phyloP scores from a whole-genome alignment of 2,113 vertebrate species.

The Daboia siamensis region DNA sequence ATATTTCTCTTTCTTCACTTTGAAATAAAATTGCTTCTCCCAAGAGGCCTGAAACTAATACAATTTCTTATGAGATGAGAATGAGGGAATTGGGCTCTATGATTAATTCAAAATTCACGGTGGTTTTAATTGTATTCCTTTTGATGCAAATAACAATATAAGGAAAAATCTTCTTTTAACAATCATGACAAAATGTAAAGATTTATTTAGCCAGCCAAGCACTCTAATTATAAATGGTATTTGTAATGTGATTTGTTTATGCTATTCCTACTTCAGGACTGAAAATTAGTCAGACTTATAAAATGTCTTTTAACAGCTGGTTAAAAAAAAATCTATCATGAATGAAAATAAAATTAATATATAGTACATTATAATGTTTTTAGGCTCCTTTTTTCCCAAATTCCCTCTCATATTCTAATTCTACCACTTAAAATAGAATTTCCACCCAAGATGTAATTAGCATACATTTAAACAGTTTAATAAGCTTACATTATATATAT shows the following conservation, averaged over 20 bases:
- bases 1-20: background rate
- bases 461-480: background rate
- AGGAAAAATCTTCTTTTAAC: background rate
- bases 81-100: background rate
- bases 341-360: background rate
- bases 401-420: background rate
- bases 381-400: background rate
- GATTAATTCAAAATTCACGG: background rate
- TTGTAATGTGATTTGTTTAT: background rate
- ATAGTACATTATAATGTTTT: background rate
- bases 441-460: background rate
- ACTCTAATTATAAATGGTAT: background rate
- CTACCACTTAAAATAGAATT: constrained; percentile 7
- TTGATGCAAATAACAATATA: background rate
- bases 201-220: background rate
- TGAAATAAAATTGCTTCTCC: background rate
- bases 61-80: background rate
- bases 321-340: background rate
- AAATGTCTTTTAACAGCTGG: background rate
- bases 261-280: background rate
- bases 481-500: accelerated
- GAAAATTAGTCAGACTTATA: background rate
- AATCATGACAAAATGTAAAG: background rate
- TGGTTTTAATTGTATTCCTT: background rate
- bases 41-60: background rate